Evolutionary conservation across 2,888 invertebrate species (phyloP), one percentile per base, ranked within the genome.

Genomic region (Ephialtes manifestator): DNA sequence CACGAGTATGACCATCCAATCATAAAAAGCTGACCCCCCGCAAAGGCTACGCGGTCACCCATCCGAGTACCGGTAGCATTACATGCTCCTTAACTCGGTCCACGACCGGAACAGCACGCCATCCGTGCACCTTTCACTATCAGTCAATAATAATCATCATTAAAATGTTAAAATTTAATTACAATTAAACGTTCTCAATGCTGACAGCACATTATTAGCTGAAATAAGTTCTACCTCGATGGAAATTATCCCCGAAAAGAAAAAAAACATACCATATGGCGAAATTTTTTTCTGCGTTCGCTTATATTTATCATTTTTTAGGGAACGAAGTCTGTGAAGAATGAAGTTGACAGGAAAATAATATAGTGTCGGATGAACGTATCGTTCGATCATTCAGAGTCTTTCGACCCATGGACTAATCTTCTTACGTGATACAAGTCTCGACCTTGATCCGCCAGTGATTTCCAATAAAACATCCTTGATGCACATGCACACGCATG

Each of bases 381-480:
- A 72, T 72, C 72, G 71, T 53, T 72, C 55, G 55, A 72, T 71
- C 55, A 58, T 72, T 20, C 55, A 24, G 31, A 35, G 72, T 43
- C 55, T 71, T 55, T 70, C 55, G 65, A 63, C 28, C 60, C 39
- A 28, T 74, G 65, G 55, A 63, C 72, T 55, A 28, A 76, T 67
- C 58, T 58, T 48, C 72, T 28, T 46, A 68, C 28, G 63, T 70
- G 75, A 63, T 77, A 63, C 28, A 39, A 72, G 60, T 15, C 75
- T 55, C 63, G 60, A 75, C 48, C 53, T 72, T 77, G 43, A 67
- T 77, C 77, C 70, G 35, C 67, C 51, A 55, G 68, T 67, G 31
- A 51, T 39, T 74, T 60, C 68, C 72, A 55, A 74, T 78, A 51
- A 83, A 72, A 77, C 46, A 68, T 78, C 65, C 72, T 68, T 51